A percentile compares a stretch with the other conserved stretches of the same genome.
Conservation (phyloP, 2,797 vertebrate species). For the Thunnus albacares region DNA sequence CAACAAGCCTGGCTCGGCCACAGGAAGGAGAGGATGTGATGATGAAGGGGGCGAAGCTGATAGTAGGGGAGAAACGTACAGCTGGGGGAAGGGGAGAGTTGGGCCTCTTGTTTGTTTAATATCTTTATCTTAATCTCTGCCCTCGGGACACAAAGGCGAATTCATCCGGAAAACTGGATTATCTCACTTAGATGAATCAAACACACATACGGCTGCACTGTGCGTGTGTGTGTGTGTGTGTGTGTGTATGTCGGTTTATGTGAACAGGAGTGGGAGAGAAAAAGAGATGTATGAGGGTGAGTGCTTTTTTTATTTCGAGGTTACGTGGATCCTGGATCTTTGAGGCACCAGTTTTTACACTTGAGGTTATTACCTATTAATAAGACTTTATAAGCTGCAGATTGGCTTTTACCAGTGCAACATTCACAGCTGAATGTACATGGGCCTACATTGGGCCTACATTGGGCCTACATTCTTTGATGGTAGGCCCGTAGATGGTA, state of each 20-base stretch:
- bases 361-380: constrained; percentile 26
- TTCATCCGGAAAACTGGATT: constrained; percentile 97
- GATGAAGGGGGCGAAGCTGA: constrained; percentile 56
- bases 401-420: constrained; percentile 7
- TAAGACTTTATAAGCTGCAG: constrained; percentile 8
- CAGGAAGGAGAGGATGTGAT: constrained; percentile 59
- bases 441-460: too few species aligned
- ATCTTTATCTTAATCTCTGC: constrained; percentile 95
- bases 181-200: constrained; percentile 94
- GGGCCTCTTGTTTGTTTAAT: constrained; percentile 84
- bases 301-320: neutral
- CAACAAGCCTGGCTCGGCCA: constrained; percentile 53
- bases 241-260: constrained; percentile 40
- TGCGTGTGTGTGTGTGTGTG: constrained; percentile 48
- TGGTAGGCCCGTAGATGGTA: neutral
- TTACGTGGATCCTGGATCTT: too few species aligned
- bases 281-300: constrained; percentile 42
- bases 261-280: constrained; percentile 21
- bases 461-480: neutral
- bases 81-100: constrained; percentile 52
- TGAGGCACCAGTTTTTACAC: neutral
- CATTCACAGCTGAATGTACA: neutral
- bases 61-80: constrained; percentile 39
- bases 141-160: constrained; percentile 92
- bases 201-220: constrained; percentile 84